These are phyloP conservation scores for Phalacrocorax pelagicus DNA, from an alignment of 2,113 vertebrate species.

Conservation along the genomic window DNA sequence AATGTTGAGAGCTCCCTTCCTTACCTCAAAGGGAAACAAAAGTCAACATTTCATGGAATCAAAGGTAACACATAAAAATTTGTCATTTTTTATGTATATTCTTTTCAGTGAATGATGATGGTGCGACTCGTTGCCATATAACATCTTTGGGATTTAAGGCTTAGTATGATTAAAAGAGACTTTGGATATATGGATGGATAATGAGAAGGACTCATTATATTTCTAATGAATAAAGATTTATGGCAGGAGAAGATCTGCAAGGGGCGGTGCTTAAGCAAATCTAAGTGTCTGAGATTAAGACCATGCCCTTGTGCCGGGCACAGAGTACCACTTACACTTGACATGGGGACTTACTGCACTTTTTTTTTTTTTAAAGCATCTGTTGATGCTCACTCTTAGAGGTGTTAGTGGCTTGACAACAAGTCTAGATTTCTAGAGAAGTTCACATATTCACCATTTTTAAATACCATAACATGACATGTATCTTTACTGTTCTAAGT, in stretches of 20 bases:
- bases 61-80: not conserved
- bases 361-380: not conserved
- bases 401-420: not conserved
- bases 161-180: not conserved
- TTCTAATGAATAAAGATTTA: not conserved
- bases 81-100: not conserved
- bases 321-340: not conserved
- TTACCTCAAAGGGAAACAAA: not conserved
- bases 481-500: not conserved
- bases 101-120: not conserved
- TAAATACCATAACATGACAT: not conserved
- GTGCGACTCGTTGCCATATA: not conserved
- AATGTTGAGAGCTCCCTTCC: not conserved
- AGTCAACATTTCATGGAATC: not conserved
- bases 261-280: not conserved
- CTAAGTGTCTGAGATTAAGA: not conserved
- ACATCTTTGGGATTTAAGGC: not conserved
- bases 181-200: not conserved
- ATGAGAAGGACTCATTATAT: not conserved
- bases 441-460: not conserved
- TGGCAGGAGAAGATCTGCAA: not conserved
- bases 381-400: not conserved
- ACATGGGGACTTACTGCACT: fast-evolving
- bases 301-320: not conserved
- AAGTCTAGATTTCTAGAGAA: not conserved